Conservation (phyloP, 2,888 invertebrate species). For the Ormyrus rosae region DNA sequence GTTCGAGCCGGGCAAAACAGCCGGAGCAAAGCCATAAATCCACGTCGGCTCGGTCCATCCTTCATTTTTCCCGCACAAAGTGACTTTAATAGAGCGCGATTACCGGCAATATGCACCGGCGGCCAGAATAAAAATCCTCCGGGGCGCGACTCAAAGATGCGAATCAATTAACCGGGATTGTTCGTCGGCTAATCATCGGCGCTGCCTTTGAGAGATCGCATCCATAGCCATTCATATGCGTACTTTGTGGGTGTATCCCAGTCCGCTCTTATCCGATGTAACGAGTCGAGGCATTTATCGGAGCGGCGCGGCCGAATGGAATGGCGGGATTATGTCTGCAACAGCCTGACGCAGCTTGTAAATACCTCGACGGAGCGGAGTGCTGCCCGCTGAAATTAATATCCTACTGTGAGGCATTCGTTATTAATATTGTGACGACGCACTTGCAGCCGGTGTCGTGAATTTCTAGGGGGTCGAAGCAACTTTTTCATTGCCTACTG, state of each 20-base stretch:
- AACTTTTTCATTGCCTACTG: too few relatives aligned
- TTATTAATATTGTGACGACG: too few relatives aligned
- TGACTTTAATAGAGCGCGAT: slow-evolving; percentile 27
- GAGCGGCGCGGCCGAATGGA: too few relatives aligned
- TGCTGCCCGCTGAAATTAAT: too few relatives aligned
- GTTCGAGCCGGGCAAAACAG: background rate
- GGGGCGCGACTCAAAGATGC: background rate
- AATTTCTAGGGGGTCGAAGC: too few relatives aligned
- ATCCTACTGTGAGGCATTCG: too few relatives aligned
- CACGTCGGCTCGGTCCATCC: background rate
- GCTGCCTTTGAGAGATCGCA: slow-evolving; percentile 16
- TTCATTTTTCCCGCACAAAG: slow-evolving; percentile 21
- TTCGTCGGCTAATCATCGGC: background rate
- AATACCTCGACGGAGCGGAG: too few relatives aligned
- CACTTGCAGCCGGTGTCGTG: too few relatives aligned
- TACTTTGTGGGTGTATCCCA: background rate
- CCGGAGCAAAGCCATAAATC: slow-evolving; percentile 8
- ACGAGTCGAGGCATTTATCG: slow-evolving; percentile 2
- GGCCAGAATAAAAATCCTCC: background rate
- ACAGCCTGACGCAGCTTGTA: too few relatives aligned
- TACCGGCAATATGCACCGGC: background rate
- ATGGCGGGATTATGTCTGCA: too few relatives aligned
- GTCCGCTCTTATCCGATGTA: background rate
- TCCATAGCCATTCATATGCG: too few relatives aligned
- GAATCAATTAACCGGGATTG: slow-evolving; percentile 23